A percentile compares a stretch with the other conserved stretches of the same genome.
phyloP scores from a whole-genome alignment of 2,797 vertebrate species.

The Onychomys torridus region DNA sequence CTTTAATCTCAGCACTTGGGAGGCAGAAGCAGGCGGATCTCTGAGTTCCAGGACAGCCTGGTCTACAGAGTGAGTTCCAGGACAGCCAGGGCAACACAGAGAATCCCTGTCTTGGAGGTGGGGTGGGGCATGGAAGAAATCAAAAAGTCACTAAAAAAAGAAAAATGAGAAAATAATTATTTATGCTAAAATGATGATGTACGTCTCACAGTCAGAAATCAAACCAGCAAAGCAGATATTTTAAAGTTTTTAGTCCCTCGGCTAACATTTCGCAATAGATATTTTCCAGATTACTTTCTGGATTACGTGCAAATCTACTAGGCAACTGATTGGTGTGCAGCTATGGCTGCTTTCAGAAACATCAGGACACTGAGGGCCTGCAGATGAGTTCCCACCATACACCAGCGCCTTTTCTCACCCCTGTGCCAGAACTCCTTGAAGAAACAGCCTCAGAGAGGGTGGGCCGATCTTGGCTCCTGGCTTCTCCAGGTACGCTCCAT shows the following conservation, averaged over 20 bases:
- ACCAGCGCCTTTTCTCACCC: not conserved
- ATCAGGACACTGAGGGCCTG: not conserved
- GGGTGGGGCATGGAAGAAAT: too few relatives aligned
- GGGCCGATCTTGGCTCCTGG: not conserved
- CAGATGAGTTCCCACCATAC: not conserved
- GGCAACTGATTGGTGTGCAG: not conserved
- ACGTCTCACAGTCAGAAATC: slow-evolving; percentile 5
- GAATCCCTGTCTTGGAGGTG: not conserved
- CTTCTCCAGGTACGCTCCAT: not conserved
- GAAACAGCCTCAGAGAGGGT: not conserved
- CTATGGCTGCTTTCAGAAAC: not conserved
- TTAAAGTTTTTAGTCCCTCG: not conserved
- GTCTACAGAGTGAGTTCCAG: not conserved
- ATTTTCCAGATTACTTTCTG: not conserved
- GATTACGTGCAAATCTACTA: not conserved
- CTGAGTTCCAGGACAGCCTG: not conserved
- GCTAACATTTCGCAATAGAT: not conserved
- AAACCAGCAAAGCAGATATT: not conserved
- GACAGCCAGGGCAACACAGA: not conserved
- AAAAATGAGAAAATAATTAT: not conserved
- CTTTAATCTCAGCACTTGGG: not conserved
- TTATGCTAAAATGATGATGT: not conserved
- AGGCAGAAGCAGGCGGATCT: not conserved
- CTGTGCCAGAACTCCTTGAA: not conserved
- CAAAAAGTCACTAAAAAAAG: not conserved